These are phyloP conservation scores for Microtus montanus DNA, from an alignment of 2,113 vertebrate genomes.

Conservation along the genomic window DNA sequence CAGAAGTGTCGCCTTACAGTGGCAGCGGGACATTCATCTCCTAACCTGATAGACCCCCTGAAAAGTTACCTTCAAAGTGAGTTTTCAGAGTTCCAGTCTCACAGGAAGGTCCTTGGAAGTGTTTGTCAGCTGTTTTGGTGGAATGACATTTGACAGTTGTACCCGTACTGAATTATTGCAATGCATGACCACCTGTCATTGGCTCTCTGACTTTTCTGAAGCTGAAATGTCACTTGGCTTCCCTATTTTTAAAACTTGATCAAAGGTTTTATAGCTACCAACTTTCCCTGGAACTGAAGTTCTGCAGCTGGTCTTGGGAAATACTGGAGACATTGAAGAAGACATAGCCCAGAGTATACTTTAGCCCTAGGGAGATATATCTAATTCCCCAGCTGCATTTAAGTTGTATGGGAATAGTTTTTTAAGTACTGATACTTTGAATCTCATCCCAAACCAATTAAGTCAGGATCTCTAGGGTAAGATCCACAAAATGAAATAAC, in stretches of 20 bases:
- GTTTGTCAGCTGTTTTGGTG: neutral
- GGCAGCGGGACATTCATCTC: neutral
- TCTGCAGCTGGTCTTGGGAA: neutral
- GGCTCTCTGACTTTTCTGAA: neutral
- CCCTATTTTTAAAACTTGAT: constrained; percentile 14
- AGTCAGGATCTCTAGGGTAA: neutral
- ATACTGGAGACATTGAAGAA: neutral
- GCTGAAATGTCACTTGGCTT: neutral
- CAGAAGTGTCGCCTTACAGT: neutral
- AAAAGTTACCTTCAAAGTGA: neutral
- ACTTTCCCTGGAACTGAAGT: neutral
- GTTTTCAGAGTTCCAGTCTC: neutral
- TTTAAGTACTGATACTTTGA: neutral
- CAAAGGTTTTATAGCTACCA: neutral
- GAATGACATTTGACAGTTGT: neutral
- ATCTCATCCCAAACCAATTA: constrained; percentile 3
- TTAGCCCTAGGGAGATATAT: neutral
- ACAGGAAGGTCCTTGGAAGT: neutral
- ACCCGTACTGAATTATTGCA: neutral
- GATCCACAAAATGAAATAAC: neutral
- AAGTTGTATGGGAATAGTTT: neutral
- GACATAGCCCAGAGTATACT: neutral
- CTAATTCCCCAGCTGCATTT: neutral
- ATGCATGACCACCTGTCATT: neutral
- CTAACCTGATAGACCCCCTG: too few species aligned